These are phyloP conservation scores for Julus scandinavius DNA, from an alignment of 2,888 invertebrate genomes.

Conservation along the genomic window DNA sequence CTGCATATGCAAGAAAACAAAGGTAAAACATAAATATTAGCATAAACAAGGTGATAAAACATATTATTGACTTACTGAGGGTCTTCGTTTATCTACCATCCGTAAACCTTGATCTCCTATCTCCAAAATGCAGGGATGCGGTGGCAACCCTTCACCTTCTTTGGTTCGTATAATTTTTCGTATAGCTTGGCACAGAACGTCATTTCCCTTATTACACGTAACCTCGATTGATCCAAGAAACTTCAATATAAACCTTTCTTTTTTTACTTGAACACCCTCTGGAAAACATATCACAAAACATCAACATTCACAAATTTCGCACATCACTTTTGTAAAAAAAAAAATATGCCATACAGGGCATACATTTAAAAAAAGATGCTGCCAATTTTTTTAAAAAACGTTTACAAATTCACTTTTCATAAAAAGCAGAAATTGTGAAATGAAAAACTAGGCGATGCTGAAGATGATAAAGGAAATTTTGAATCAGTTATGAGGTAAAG, in stretches of 20 bases:
- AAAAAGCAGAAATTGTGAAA: too few relatives aligned
- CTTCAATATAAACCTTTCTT: slow-evolving; percentile 88
- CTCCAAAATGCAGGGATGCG: slow-evolving; percentile 88
- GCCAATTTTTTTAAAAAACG: too few relatives aligned
- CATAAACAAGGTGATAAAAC: neutral
- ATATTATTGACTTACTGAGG: slow-evolving; percentile 71
- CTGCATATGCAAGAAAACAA: neutral
- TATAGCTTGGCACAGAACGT: slow-evolving; percentile 83
- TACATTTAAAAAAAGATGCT: too few relatives aligned
- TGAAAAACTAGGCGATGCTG: too few relatives aligned
- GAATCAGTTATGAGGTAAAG: too few relatives aligned
- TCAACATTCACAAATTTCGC: too few relatives aligned
- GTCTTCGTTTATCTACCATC: slow-evolving; percentile 90
- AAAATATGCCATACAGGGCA: too few relatives aligned
- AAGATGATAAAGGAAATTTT: too few relatives aligned
- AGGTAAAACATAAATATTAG: too few relatives aligned
- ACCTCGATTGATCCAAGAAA: slow-evolving; percentile 98
- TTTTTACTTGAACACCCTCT: slow-evolving; percentile 63
- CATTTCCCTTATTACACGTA: slow-evolving; percentile 95
- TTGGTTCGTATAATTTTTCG: slow-evolving; percentile 73
- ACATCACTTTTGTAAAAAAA: too few relatives aligned
- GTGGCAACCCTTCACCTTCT: slow-evolving; percentile 67
- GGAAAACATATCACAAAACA: too few relatives aligned
- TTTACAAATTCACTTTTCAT: too few relatives aligned
- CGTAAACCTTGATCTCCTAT: slow-evolving; percentile 95